Percentiles rank a stretch among this genome's conserved stretches.
phyloP scores from a whole-genome alignment of 2,113 vertebrate genomes.

The Rhinichthys klamathensis region DNA sequence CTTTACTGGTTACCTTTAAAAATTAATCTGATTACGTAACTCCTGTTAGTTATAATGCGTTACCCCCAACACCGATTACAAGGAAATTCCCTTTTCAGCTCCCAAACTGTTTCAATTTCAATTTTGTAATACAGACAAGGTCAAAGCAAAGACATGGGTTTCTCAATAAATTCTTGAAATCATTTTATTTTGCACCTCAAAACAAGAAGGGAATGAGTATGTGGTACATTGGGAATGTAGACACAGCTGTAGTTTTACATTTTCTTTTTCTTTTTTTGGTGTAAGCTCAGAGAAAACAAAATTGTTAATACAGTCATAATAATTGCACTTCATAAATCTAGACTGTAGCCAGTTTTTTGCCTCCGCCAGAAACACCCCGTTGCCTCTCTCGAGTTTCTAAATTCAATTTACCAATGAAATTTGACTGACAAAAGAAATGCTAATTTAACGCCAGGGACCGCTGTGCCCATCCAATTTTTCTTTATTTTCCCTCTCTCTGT shows the following conservation, averaged over 20 bases:
- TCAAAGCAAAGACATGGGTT: slow-evolving; percentile 55
- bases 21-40: too few species aligned
- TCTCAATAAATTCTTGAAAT: slow-evolving; percentile 78
- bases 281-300: slow-evolving; percentile 82
- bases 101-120: neutral
- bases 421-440: slow-evolving; percentile 79
- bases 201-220: slow-evolving; percentile 74
- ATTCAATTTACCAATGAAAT: slow-evolving; percentile 79
- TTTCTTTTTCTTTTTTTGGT: slow-evolving; percentile 74
- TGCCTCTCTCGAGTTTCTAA: slow-evolving; percentile 69
- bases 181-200: slow-evolving; percentile 75
- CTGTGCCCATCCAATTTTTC: slow-evolving; percentile 73
- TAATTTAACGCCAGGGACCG: slow-evolving; percentile 75
- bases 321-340: slow-evolving; percentile 84
- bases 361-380: slow-evolving; percentile 68
- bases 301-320: slow-evolving; percentile 82
- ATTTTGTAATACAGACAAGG: neutral
- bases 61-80: too few species aligned
- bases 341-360: slow-evolving; percentile 77
- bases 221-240: slow-evolving; percentile 81
- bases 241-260: slow-evolving; percentile 74
- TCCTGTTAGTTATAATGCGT: too few species aligned
- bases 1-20: too few species aligned
- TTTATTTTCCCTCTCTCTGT: slow-evolving; percentile 62
- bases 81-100: neutral